Base-by-base conservation (phyloP, 2,113 vertebrate species). In the Dromiciops gliroides region DNA sequence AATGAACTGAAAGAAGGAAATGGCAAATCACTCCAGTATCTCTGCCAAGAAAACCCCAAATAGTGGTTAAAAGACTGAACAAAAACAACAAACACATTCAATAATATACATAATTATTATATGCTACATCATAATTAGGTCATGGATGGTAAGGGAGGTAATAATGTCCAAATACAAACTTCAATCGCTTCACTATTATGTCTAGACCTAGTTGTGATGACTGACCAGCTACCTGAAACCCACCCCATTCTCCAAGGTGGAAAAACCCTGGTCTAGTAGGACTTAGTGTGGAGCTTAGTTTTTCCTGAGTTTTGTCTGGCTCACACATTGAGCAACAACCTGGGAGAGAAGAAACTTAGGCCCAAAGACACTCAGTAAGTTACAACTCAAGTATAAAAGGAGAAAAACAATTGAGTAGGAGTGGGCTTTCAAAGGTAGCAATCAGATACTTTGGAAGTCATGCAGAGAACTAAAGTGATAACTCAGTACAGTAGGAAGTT, bases 81-180 rank as follows among this genome's bases (percentile, higher is more conserved):
- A 89, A 24, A 51, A 37, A 37, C 56, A 67, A 67, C 51, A 52
- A 2, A 25, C 48, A 48, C 31, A 44, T 2, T 89, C 88, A 93
- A 83, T 75, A 52, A n/a, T 90, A 6, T 19, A 50, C 47, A 44
- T 67, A 83, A 50, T 92, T 48, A 52, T 94, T 91, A 91, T 1
- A 90, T n/a, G 50, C 24, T 49, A 91, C 91, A 37, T 92, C 50
- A 96, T 19, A 49, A 93, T 50, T 92, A 90, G 37, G 53, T 75
- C 56, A 16, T 8, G 94, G 48, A 89, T 16, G 37, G 3, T 60
- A 44, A 83, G 89, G 93, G 47, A 89, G 31, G 44, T n/a, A 11
- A 47, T 92, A 48, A 51, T 48, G 52, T 89, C 23, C 83, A 31
- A 89, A 95, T 49, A 8, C 67, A 94, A 2, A 56, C 48, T 52